A percentile compares a stretch with the other conserved stretches of the same genome.
phyloP scores from a whole-genome alignment of 2,113 vertebrate genomes.

The Strigops habroptila region DNA sequence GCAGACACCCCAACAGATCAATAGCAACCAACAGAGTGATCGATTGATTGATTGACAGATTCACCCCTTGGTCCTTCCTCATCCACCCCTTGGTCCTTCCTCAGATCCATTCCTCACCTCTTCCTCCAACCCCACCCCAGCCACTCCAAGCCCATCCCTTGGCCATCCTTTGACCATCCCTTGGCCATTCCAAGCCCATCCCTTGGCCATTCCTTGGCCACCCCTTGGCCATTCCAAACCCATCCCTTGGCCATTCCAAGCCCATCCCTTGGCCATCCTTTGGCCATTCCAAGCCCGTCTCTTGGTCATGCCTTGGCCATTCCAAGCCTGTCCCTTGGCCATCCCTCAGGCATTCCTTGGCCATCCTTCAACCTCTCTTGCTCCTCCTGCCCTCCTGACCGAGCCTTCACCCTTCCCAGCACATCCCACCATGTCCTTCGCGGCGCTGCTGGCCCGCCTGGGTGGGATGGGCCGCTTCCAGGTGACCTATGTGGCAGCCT shows the following conservation, averaged over 20 bases:
- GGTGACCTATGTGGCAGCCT: conserved; percentile 67
- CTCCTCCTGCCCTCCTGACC: neutral
- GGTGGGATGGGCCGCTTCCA: conserved; percentile 84
- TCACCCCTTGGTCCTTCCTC: neutral
- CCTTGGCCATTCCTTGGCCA: too few relatives aligned
- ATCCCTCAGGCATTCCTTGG: neutral
- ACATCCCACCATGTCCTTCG: conserved; percentile 72
- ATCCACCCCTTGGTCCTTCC: fast-evolving
- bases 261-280: too few relatives aligned
- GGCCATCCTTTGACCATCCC: neutral
- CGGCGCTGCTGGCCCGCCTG: conserved; percentile 77
- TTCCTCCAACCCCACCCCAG: too few relatives aligned
- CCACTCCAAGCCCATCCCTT: fast-evolving
- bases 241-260: too few relatives aligned
- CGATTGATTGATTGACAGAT: fast-evolving
- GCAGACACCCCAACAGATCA: too few relatives aligned
- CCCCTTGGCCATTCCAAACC: too few relatives aligned
- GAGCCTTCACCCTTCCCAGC: neutral
- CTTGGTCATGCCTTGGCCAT: too few relatives aligned
- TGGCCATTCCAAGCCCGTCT: too few relatives aligned
- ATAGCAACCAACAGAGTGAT: neutral
- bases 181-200: too few relatives aligned
- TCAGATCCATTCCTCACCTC: neutral
- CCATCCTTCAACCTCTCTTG: neutral
- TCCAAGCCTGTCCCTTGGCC: neutral